A percentile compares a stretch with the other conserved stretches of the same genome.
These are phyloP conservation scores for Plagiodera versicolora DNA, from an alignment of 2,888 invertebrate species.

Conservation along the genomic window DNA sequence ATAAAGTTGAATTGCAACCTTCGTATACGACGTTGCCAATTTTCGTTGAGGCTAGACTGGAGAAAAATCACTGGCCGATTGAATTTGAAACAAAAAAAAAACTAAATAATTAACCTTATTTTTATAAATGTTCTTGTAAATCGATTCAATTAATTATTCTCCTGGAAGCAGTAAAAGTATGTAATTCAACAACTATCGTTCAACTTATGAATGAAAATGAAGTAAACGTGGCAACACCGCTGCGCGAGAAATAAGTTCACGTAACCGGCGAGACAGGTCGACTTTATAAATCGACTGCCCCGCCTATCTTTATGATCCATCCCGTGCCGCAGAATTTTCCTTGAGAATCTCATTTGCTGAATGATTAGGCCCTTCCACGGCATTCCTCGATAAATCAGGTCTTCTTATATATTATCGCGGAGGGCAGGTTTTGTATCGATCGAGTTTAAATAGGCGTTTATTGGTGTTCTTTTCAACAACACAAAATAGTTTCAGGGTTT, in stretches of 20 bases:
- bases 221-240: not conserved
- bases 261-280: constrained; percentile 32
- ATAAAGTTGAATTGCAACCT: constrained; percentile 16
- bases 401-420: not conserved
- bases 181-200: too few species aligned
- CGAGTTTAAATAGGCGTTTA: too few species aligned
- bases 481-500: too few species aligned
- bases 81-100: too few species aligned
- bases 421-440: not conserved
- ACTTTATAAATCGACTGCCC: constrained; percentile 28
- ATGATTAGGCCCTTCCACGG: not conserved
- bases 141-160: too few species aligned
- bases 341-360: not conserved
- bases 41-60: too few species aligned
- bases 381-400: not conserved
- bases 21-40: not conserved
- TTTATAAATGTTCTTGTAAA: too few species aligned
- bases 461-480: too few species aligned
- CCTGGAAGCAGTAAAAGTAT: too few species aligned
- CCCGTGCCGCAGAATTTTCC: not conserved
- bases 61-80: too few species aligned
- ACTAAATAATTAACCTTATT: too few species aligned
- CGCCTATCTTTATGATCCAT: constrained; percentile 16
- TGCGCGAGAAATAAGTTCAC: constrained; percentile 30
- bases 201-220: not conserved